Percentiles rank a stretch among this genome's conserved stretches.
phyloP scores from a whole-genome alignment of 1,140 invertebrate species.

The Cheumatopsyche charites region DNA sequence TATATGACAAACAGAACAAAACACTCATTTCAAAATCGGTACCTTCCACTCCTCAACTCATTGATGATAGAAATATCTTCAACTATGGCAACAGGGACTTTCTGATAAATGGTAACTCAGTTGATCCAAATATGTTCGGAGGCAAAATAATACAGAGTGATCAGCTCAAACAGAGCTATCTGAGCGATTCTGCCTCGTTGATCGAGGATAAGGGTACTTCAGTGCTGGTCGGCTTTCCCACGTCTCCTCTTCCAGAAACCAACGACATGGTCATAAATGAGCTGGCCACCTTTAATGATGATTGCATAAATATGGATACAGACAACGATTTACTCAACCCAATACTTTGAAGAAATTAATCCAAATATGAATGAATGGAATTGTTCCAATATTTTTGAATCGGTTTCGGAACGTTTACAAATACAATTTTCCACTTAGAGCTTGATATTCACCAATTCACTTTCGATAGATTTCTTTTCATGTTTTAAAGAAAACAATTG shows the following conservation, averaged over 20 bases:
- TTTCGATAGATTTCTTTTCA: too few species aligned
- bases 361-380: too few species aligned
- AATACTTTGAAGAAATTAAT: background rate
- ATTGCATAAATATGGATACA: constrained; percentile 35
- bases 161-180: constrained; percentile 15
- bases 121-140: constrained; percentile 53
- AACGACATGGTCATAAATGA: constrained; percentile 40
- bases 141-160: constrained; percentile 15
- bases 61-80: constrained; percentile 61
- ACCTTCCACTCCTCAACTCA: constrained; percentile 66
- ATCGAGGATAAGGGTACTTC: constrained; percentile 30
- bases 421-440: too few species aligned
- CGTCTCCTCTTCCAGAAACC: constrained; percentile 23
- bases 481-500: too few species aligned
- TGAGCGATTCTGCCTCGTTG: background rate
- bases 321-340: constrained; percentile 37
- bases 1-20: constrained; percentile 36
- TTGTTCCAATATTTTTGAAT: too few species aligned
- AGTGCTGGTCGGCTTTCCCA: constrained; percentile 20
- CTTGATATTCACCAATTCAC: too few species aligned
- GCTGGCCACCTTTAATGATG: constrained; percentile 35
- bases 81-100: constrained; percentile 67
- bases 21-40: constrained; percentile 66
- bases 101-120: constrained; percentile 66
- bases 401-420: too few species aligned